Evolutionary conservation across 1,140 invertebrate genomes (phyloP), one percentile per base, ranked within the genome.

Genomic region (Sarcophaga peregrina): DNA sequence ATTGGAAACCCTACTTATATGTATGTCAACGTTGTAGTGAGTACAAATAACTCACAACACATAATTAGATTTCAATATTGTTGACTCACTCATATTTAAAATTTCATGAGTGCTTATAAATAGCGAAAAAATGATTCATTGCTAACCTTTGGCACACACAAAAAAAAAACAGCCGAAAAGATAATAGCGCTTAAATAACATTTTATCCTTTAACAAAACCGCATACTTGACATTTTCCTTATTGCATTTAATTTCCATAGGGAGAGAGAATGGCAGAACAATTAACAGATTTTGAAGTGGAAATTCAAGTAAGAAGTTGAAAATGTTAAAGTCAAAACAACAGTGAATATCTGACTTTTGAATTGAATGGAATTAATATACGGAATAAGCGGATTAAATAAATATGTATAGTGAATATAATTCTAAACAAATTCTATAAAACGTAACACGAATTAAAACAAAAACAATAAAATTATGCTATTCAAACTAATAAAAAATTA

Each of bases 301-400:
- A 68, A 68, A 17, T 20, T 25, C 48, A 52, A 78, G 47, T 17
- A 78, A 52, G 48, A 78, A 78, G 75, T 78, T 78, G 37, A 68
- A 68, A 68, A 68, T 68, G 17, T 78, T 78, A 78, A 52, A 50
- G 75, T 78, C 75, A 20, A 78, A 78, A 78, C 50, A 20, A 50
- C 75, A 78, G 75, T 78, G 75, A 78, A 52, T 78, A 50, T 20
- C 48, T 78, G 75, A 8, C 75, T 78, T 78, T 78, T 47, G 48
- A 17, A 13, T 76, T 17, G 74, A n/a, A 76, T 20, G 75, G 75
- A 20, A 78, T 52, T 78, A 10, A 68, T 20, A 68, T 68, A n/a
- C 15, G 62, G 25, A 20, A 68, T 9, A 25, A 25, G n/a, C 3
- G n/a, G 62, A 68, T 0, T 5, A 58, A n/a, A 58, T n/a, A n/a